A percentile compares a stretch with the other conserved stretches of the same genome.
phyloP scores from a whole-genome alignment of 2,888 invertebrate genomes.

The Sphaerophoria taeniata region DNA sequence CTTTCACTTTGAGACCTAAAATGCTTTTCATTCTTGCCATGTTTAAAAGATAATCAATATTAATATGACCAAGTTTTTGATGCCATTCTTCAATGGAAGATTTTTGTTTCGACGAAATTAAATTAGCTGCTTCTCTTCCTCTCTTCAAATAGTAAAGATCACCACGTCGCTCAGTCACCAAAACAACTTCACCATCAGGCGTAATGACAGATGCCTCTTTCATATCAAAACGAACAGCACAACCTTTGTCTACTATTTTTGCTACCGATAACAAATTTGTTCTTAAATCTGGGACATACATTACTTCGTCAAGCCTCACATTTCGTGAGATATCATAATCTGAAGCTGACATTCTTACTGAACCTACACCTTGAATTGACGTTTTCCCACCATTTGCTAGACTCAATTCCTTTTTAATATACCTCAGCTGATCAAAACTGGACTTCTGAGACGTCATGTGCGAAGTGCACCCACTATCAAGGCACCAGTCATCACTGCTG shows the following conservation, averaged over 20 bases:
- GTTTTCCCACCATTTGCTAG: slow-evolving; percentile 37
- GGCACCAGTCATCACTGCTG: no score
- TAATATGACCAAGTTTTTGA: slow-evolving; percentile 9
- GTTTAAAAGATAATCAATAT: slow-evolving; percentile 1
- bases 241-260: slow-evolving; percentile 28
- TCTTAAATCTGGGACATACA: slow-evolving; percentile 23
- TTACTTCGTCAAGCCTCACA: not conserved
- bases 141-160: slow-evolving; percentile 12
- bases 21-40: not conserved
- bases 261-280: slow-evolving; percentile 30
- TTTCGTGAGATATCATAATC: not conserved
- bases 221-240: slow-evolving; percentile 15
- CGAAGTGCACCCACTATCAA: slow-evolving; percentile 25
- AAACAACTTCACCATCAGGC: slow-evolving; percentile 17
- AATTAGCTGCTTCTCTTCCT: not conserved
- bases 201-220: slow-evolving; percentile 12
- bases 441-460: slow-evolving; percentile 23
- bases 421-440: slow-evolving; percentile 22
- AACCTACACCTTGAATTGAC: slow-evolving; percentile 30
- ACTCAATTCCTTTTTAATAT: slow-evolving; percentile 27
- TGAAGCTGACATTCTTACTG: slow-evolving; percentile 9
- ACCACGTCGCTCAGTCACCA: slow-evolving; percentile 4
- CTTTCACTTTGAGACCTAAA: slow-evolving; percentile 6
- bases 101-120: not conserved
- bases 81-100: slow-evolving; percentile 18